Conservation (phyloP, 2,797 vertebrate genomes). For the Brotula barbata region DNA sequence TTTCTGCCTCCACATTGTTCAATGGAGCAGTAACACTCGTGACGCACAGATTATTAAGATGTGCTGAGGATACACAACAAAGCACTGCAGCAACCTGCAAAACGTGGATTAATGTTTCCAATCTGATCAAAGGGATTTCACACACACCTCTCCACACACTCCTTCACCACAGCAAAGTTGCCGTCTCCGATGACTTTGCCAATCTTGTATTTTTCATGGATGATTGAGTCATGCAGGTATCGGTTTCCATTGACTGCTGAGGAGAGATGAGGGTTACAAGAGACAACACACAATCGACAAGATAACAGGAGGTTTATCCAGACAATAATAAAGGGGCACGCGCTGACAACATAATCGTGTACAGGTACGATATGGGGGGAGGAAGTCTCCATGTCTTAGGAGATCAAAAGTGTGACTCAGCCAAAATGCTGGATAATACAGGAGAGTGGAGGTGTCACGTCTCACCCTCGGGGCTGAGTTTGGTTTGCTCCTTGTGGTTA, state of each 20-base stretch:
- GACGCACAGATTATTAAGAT: slow-evolving; percentile 18
- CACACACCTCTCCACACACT: slow-evolving; percentile 91
- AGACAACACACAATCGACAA: background rate
- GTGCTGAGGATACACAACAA: too few species aligned
- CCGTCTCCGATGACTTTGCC: slow-evolving; percentile 98
- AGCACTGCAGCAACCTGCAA: slow-evolving; percentile 5
- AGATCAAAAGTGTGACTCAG: background rate
- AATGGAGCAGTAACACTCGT: slow-evolving; percentile 24
- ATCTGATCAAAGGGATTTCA: background rate
- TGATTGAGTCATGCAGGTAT: slow-evolving; percentile 76
- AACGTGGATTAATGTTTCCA: background rate
- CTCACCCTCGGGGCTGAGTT: slow-evolving; percentile 87
- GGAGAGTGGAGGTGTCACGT: background rate
- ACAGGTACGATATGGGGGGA: background rate
- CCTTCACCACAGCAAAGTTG: slow-evolving; percentile 97
- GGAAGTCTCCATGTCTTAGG: background rate
- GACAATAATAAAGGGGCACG: slow-evolving; percentile 21
- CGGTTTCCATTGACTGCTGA: slow-evolving; percentile 89
- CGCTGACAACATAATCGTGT: slow-evolving; percentile 22
- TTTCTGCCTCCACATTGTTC: slow-evolving; percentile 34
- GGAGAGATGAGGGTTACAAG: slow-evolving; percentile 20
- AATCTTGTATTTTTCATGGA: slow-evolving; percentile 91
- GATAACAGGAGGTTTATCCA: slow-evolving; percentile 5
- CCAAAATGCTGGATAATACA: background rate
- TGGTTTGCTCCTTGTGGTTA: slow-evolving; percentile 68